Percentiles rank a stretch among this genome's conserved stretches.
These are phyloP conservation scores for Cryptotermes secundus DNA, from an alignment of 1,140 invertebrate species.

Conservation along the genomic window DNA sequence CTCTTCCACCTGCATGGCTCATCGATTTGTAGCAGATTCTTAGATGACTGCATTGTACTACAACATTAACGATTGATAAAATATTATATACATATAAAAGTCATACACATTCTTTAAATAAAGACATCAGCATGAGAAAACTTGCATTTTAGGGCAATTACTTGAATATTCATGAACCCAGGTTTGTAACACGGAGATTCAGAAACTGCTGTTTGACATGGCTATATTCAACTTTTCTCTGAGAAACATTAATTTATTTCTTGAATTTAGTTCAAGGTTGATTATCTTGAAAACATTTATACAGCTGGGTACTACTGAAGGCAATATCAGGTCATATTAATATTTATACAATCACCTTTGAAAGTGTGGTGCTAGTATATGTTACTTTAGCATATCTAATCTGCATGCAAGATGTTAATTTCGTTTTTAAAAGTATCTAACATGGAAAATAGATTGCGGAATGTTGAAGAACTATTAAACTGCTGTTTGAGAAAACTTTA, in stretches of 20 bases:
- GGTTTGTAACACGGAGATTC: not conserved
- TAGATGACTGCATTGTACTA: no score
- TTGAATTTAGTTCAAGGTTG: not conserved
- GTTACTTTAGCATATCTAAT: no score
- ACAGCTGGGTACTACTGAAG: not conserved
- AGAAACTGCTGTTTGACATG: not conserved
- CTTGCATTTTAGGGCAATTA: not conserved
- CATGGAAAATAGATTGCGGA: no score
- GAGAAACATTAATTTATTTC: not conserved
- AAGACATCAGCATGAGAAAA: not conserved
- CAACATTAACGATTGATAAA: not conserved
- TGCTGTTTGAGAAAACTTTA: no score
- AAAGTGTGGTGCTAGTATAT: not conserved
- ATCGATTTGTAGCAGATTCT: no score
- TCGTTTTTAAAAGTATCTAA: no score
- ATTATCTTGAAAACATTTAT: not conserved
- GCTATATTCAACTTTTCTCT: not conserved
- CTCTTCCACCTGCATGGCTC: no score
- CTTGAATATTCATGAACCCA: not conserved
- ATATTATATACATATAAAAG: not conserved
- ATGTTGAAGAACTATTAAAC: no score
- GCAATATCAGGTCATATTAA: not conserved
- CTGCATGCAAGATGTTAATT: no score
- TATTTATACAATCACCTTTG: not conserved
- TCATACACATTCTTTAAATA: not conserved